Percentiles rank a stretch among this genome's conserved stretches.
These are phyloP conservation scores for Euzetes globulus DNA, from an alignment of 2,888 invertebrate species.

Conservation along the genomic window DNA sequence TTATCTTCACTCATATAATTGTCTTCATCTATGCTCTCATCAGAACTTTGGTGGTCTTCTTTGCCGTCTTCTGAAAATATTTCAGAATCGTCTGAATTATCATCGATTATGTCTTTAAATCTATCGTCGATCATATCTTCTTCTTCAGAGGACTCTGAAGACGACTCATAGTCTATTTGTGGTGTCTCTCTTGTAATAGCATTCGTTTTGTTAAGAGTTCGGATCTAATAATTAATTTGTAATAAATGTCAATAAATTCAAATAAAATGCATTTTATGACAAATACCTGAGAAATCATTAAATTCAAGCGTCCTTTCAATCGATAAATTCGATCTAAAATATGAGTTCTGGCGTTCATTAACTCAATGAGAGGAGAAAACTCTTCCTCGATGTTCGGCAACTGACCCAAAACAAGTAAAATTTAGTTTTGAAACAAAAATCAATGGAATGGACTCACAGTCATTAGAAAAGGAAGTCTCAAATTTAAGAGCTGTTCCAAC, in stretches of 20 bases:
- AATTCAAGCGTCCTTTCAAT: conserved; percentile 57
- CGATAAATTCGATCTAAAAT: conserved; percentile 54
- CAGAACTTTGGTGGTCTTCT: conserved; percentile 14
- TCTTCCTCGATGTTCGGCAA: conserved; percentile 56
- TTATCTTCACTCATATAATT: background rate
- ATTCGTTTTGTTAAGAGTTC: background rate
- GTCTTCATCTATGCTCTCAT: conserved; percentile 24
- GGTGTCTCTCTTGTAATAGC: background rate
- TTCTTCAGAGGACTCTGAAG: conserved; percentile 30
- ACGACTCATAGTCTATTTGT: conserved; percentile 28
- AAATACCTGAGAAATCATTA: conserved; percentile 47
- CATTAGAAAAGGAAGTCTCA: conserved; percentile 58
- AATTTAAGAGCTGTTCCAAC: conserved; percentile 55
- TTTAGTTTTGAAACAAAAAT: conserved; percentile 10
- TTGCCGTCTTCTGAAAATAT: background rate
- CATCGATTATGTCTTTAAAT: conserved; percentile 26
- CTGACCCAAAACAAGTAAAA: conserved; percentile 39
- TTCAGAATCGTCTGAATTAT: conserved; percentile 15
- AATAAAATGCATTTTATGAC: background rate
- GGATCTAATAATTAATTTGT: background rate
- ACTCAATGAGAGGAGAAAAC: conserved; percentile 54
- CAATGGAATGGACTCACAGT: conserved; percentile 48
- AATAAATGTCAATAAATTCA: background rate
- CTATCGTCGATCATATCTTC: conserved; percentile 24
- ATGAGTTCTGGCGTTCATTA: conserved; percentile 54